phyloP scores from a whole-genome alignment of 1,140 invertebrate species.

The Lordiphosa clarofinis region DNA sequence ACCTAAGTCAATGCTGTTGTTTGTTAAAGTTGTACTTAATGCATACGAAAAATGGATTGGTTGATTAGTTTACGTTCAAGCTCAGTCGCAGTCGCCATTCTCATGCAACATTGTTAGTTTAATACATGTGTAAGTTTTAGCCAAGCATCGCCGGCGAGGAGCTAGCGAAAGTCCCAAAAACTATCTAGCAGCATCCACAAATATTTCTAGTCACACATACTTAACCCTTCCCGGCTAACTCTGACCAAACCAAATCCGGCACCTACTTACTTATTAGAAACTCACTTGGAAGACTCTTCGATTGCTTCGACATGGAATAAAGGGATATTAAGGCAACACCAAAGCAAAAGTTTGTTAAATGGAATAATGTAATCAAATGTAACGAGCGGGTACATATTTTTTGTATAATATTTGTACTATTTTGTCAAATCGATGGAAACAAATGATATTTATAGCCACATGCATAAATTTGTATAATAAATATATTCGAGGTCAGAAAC shows the following conservation, averaged over 20 bases:
- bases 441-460: constrained; percentile 49
- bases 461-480: constrained; percentile 12
- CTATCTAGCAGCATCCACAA: constrained; percentile 15
- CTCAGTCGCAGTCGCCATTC: constrained; percentile 46
- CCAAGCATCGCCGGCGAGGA: constrained; percentile 15
- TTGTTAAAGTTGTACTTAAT: constrained; percentile 74
- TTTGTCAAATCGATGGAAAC: constrained; percentile 43
- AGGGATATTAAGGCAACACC: constrained; percentile 62
- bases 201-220: constrained; percentile 51
- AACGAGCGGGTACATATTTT: constrained; percentile 58
- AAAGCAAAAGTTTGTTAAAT: constrained; percentile 47
- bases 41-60: constrained; percentile 8
- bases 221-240: constrained; percentile 46
- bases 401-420: constrained; percentile 66
- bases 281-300: constrained; percentile 70
- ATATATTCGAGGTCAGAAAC: constrained; percentile 36
- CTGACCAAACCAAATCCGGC: constrained; percentile 66
- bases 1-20: constrained; percentile 68
- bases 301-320: constrained; percentile 22
- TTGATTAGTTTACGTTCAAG: constrained; percentile 12
- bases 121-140: constrained; percentile 70
- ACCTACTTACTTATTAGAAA: constrained; percentile 47
- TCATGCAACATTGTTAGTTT: constrained; percentile 67
- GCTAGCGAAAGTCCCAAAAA: constrained; percentile 3
- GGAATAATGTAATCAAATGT: constrained; percentile 36